Evolutionary conservation across 2,113 vertebrate species (phyloP).

Genomic region (Nettapus auritus): DNA sequence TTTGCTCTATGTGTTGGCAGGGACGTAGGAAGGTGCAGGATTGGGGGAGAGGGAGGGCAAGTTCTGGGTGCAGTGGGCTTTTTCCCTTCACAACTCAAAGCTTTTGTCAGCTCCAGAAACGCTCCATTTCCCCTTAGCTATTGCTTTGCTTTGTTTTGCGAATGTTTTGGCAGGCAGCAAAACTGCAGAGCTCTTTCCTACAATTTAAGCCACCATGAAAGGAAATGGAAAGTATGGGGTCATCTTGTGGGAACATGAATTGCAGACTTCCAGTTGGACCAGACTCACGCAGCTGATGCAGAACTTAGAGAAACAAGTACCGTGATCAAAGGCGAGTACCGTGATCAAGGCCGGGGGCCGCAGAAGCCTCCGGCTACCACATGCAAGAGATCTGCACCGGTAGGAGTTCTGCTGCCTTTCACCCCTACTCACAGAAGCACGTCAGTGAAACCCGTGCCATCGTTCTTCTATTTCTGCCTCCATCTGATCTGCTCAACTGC

Average conservation of each 20-base stretch:
- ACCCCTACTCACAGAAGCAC: neutral
- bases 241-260: neutral
- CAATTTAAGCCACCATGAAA: neutral
- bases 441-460: neutral
- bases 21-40: conserved; percentile 39
- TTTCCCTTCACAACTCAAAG: neutral
- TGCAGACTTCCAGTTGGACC: neutral
- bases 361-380: neutral
- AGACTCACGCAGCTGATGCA: neutral
- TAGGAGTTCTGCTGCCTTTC: neutral
- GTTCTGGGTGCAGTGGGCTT: neutral
- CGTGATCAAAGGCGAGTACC: neutral
- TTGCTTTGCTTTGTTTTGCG: neutral
- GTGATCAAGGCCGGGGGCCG: neutral
- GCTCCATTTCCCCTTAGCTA: neutral
- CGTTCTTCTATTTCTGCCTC: neutral
- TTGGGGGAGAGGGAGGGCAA: conserved; percentile 13
- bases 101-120: conserved; percentile 11
- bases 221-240: neutral
- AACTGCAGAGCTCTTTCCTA: neutral
- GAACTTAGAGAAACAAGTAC: neutral
- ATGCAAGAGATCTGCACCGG: neutral
- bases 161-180: neutral
- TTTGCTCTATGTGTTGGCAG: conserved; percentile 3
- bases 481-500: neutral